Evolutionary conservation across 1,140 invertebrate species (phyloP).

Genomic region (Orchesella cincta): DNA sequence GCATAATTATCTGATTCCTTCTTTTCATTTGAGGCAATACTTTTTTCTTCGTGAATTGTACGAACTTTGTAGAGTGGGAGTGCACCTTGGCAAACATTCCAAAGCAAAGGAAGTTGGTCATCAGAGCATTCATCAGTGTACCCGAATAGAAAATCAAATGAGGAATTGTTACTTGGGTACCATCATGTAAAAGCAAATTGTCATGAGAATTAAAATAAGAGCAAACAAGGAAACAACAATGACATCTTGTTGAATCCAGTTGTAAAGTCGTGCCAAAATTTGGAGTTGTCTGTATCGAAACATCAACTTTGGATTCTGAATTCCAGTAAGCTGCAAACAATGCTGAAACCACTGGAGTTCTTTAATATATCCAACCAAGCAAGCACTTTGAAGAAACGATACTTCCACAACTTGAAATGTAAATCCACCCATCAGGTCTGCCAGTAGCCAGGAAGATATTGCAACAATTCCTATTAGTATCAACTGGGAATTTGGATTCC

Average conservation of each 20-base stretch:
- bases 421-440: not conserved
- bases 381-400: not conserved
- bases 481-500: not conserved
- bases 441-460: not conserved
- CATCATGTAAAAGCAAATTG: not conserved
- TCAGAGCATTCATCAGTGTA: not conserved
- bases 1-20: not conserved
- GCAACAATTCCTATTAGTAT: not conserved
- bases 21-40: too few species aligned
- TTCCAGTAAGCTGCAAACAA: not conserved
- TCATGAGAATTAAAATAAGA: not conserved
- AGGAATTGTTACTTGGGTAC: not conserved
- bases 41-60: not conserved
- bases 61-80: not conserved
- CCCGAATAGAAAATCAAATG: not conserved
- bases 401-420: not conserved
- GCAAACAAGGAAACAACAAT: not conserved
- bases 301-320: not conserved
- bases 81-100: not conserved
- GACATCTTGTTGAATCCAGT: not conserved
- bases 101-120: not conserved
- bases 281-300: not conserved
- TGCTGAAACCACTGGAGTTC: too few species aligned
- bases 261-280: not conserved
- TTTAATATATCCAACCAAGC: not conserved